Evolutionary conservation across 2,888 invertebrate genomes (phyloP).

Genomic region (Clistopyga incitator): DNA sequence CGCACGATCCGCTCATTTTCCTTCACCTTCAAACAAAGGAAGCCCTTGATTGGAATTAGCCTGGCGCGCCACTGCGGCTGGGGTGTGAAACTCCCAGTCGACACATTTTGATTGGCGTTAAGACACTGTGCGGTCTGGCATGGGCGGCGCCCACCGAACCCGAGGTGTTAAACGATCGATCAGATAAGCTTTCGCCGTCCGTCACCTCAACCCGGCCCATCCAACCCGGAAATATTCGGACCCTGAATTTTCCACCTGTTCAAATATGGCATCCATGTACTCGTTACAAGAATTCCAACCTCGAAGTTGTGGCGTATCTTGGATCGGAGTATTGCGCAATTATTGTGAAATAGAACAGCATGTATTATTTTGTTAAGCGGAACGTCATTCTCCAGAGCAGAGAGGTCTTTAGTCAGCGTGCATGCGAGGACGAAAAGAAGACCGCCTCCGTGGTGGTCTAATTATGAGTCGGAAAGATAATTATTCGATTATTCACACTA

Average conservation of each 20-base stretch:
- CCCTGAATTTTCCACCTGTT: constrained; percentile 62
- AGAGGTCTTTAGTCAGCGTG: constrained; percentile 59
- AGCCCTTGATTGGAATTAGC: constrained; percentile 10
- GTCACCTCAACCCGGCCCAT: constrained; percentile 20
- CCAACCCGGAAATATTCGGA: constrained; percentile 26
- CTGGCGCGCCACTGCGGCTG: background rate
- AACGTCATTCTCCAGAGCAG: constrained; percentile 46
- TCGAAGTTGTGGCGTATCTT: background rate
- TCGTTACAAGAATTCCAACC: background rate
- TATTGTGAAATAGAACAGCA: constrained; percentile 39
- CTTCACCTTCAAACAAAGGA: constrained; percentile 35
- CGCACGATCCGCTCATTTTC: constrained; percentile 17
- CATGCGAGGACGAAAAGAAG: constrained; percentile 69
- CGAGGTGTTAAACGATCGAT: constrained; percentile 67
- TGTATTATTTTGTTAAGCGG: constrained; percentile 59
- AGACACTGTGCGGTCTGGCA: constrained; percentile 20
- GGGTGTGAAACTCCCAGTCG: background rate
- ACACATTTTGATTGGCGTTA: constrained; percentile 51
- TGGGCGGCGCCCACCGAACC: constrained; percentile 56
- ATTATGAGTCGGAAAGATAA: constrained; percentile 76
- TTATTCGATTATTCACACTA: constrained; percentile 81
- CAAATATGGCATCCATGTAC: constrained; percentile 39
- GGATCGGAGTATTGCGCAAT: background rate
- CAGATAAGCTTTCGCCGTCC: constrained; percentile 55
- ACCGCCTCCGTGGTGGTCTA: constrained; percentile 76